Conservation (phyloP, 2,113 vertebrate species). For the Aldabrachelys gigantea region DNA sequence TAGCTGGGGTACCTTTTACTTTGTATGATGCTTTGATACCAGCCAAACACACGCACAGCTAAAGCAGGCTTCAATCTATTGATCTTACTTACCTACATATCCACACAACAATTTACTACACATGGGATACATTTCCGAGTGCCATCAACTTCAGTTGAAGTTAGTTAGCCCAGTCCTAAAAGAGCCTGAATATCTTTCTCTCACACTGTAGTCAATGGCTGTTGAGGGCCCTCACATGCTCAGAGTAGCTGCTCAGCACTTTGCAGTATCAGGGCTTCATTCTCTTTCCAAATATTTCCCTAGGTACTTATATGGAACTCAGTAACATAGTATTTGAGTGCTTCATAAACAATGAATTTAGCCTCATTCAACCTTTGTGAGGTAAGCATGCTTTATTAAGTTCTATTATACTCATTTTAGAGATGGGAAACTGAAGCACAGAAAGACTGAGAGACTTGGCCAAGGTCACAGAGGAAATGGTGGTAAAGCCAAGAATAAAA, state of each 20-base stretch:
- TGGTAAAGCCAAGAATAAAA: neutral
- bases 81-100: neutral
- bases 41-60: neutral
- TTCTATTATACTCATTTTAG: neutral
- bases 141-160: too few species aligned
- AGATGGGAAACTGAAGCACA: neutral
- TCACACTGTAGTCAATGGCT: neutral
- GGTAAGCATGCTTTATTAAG: neutral
- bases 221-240: neutral
- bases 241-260: neutral
- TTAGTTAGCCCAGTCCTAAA: too few species aligned
- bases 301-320: neutral
- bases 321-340: neutral
- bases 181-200: neutral
- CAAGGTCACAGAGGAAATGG: neutral
- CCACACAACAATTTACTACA: neutral
- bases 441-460: neutral
- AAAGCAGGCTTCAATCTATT: neutral
- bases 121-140: neutral
- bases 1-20: too few species aligned
- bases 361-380: neutral
- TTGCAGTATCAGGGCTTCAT: neutral
- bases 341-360: neutral
- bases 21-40: neutral
- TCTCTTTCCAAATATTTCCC: neutral